These are phyloP conservation scores for Copidosoma aretas DNA, from an alignment of 2,888 invertebrate species.

Conservation along the genomic window DNA sequence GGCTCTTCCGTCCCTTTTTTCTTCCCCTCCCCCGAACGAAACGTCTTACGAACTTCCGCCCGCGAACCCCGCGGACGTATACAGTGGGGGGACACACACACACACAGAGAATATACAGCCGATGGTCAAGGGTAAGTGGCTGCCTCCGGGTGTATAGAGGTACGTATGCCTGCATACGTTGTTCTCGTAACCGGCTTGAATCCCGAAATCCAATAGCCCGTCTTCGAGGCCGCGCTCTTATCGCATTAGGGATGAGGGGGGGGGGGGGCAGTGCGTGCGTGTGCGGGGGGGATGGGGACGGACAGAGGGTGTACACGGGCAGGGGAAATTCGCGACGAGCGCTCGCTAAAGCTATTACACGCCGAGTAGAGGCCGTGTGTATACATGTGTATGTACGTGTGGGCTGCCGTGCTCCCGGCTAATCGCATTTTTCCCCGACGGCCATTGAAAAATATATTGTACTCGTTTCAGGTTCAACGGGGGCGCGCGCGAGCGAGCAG, in stretches of 20 bases:
- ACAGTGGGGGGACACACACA: too few relatives aligned
- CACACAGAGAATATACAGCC: not conserved
- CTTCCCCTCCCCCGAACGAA: too few relatives aligned
- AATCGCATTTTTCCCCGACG: too few relatives aligned
- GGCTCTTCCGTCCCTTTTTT: too few relatives aligned
- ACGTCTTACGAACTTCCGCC: too few relatives aligned
- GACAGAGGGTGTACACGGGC: not conserved
- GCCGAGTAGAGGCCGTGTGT: not conserved
- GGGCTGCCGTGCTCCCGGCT: too few relatives aligned
- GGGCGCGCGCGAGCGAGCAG: too few relatives aligned
- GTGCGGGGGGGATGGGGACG: not conserved
- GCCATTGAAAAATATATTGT: too few relatives aligned
- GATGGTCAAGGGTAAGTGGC: slow-evolving; percentile 36
- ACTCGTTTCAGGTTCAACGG: too few relatives aligned
- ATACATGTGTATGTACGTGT: not conserved
- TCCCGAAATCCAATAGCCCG: slow-evolving; percentile 32
- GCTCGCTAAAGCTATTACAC: slow-evolving; percentile 18
- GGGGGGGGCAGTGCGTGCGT: not conserved
- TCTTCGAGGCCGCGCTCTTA: slow-evolving; percentile 27
- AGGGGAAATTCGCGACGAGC: not conserved
- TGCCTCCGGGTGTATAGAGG: too few relatives aligned
- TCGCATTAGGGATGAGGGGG: slow-evolving; percentile 26
- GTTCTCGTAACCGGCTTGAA: slow-evolving; percentile 16
- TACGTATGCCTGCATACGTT: not conserved
- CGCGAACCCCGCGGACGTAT: too few relatives aligned